Conservation (phyloP, 1,140 invertebrate genomes). For the Saccostrea glomerata region DNA sequence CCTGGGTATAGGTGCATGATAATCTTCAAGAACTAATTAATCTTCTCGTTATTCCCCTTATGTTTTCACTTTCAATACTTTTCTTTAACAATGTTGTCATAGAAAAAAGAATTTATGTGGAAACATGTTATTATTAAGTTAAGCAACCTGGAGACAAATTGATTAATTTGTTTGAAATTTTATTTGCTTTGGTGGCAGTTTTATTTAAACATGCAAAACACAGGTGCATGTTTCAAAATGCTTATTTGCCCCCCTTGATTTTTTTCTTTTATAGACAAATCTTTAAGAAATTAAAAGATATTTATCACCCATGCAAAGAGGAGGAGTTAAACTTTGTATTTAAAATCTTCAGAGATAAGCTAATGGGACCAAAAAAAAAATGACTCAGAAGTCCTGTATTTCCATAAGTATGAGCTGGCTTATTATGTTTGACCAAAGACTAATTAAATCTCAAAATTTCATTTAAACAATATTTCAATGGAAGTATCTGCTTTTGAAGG, state of each 20-base stretch:
- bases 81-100: not conserved
- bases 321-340: too few species aligned
- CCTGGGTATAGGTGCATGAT: not conserved
- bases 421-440: too few species aligned
- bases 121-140: not conserved
- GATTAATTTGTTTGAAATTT: slow-evolving; percentile 31
- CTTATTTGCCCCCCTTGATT: not conserved
- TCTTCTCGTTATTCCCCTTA: not conserved
- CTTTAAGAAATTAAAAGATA: slow-evolving; percentile 7
- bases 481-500: too few species aligned
- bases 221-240: slow-evolving; percentile 14
- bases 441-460: too few species aligned
- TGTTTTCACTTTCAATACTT: slow-evolving; percentile 26
- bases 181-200: not conserved
- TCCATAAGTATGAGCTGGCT: too few species aligned
- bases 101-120: slow-evolving; percentile 4
- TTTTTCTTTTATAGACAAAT: not conserved
- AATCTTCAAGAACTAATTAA: slow-evolving; percentile 24
- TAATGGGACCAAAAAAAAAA: too few species aligned
- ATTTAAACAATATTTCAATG: too few species aligned
- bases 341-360: too few species aligned
- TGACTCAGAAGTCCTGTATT: too few species aligned
- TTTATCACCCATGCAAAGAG: slow-evolving; percentile 23
- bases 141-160: not conserved
- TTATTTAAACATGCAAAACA: slow-evolving; percentile 22